Percentiles rank a stretch among this genome's conserved stretches.
These are phyloP conservation scores for Myoxocephalus aenaeus DNA, from an alignment of 2,797 vertebrate species.

Conservation along the genomic window DNA sequence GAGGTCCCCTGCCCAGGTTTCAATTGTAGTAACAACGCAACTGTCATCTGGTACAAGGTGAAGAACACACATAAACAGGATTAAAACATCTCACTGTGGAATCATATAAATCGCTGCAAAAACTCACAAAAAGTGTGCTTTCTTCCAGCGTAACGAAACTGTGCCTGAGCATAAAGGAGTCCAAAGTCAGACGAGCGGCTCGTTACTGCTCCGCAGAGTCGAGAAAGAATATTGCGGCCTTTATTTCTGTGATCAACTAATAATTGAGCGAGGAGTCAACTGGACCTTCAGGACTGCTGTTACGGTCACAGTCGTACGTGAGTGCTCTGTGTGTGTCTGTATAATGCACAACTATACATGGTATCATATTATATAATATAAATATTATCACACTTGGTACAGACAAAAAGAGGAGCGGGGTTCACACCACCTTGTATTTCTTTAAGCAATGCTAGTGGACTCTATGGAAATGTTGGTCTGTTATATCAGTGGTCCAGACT, in stretches of 20 bases:
- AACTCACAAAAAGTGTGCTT: conserved; percentile 5
- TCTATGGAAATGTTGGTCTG: neutral
- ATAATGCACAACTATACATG: neutral
- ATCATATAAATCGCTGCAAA: neutral
- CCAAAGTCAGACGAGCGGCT: neutral
- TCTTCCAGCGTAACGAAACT: conserved; percentile 30
- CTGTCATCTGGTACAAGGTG: conserved; percentile 77
- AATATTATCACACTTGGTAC: neutral
- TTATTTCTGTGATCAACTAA: conserved; percentile 74
- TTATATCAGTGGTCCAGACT: neutral
- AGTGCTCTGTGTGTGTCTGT: conserved; percentile 40
- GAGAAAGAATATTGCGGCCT: fast-evolving
- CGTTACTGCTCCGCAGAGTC: conserved; percentile 47
- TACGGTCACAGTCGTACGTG: conserved; percentile 55
- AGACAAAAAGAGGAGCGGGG: neutral
- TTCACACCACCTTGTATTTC: neutral
- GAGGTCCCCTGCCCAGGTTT: conserved; percentile 54
- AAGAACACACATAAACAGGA: neutral
- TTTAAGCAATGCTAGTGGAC: no score
- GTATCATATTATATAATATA: neutral
- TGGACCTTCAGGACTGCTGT: conserved; percentile 74
- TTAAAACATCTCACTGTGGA: neutral
- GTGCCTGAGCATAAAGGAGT: fast-evolving
- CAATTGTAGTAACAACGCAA: conserved; percentile 46
- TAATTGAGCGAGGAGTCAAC: conserved; percentile 29